Percentiles rank a stretch among this genome's conserved stretches.
These are phyloP conservation scores for Drosophila tristis DNA, from an alignment of 1,140 invertebrate genomes.

Conservation along the genomic window DNA sequence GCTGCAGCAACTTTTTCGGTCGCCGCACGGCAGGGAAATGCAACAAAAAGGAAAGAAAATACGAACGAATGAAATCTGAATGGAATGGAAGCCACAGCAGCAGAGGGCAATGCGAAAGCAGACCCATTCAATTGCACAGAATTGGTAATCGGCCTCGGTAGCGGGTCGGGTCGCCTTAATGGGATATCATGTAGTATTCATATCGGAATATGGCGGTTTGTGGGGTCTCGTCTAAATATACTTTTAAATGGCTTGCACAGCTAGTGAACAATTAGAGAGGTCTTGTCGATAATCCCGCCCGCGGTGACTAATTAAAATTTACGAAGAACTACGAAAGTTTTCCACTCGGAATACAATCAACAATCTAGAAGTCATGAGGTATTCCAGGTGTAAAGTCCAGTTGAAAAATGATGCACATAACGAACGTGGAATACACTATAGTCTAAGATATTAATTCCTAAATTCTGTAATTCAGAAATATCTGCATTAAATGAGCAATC, in stretches of 20 bases:
- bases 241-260: neutral
- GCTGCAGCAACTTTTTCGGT: conserved; percentile 68
- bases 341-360: conserved; percentile 19
- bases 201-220: conserved; percentile 5
- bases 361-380: neutral
- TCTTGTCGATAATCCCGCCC: conserved; percentile 29
- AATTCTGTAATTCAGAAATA: neutral
- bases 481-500: too few species aligned
- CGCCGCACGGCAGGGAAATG: conserved; percentile 48
- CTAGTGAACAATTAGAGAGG: conserved; percentile 9
- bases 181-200: conserved; percentile 13
- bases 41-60: conserved; percentile 19
- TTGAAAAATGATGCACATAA: neutral
- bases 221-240: conserved; percentile 11
- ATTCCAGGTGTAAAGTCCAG: conserved; percentile 25
- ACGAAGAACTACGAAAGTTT: conserved; percentile 22
- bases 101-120: conserved; percentile 29
- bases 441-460: neutral
- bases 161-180: too few species aligned
- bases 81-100: conserved; percentile 5
- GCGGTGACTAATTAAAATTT: conserved; percentile 45
- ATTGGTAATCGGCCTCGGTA: conserved; percentile 7
- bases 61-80: conserved; percentile 25
- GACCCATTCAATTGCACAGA: conserved; percentile 69
- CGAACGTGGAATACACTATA: conserved; percentile 1